phyloP scores from a whole-genome alignment of 2,113 vertebrate genomes.

The Sceloporus tristichus region DNA sequence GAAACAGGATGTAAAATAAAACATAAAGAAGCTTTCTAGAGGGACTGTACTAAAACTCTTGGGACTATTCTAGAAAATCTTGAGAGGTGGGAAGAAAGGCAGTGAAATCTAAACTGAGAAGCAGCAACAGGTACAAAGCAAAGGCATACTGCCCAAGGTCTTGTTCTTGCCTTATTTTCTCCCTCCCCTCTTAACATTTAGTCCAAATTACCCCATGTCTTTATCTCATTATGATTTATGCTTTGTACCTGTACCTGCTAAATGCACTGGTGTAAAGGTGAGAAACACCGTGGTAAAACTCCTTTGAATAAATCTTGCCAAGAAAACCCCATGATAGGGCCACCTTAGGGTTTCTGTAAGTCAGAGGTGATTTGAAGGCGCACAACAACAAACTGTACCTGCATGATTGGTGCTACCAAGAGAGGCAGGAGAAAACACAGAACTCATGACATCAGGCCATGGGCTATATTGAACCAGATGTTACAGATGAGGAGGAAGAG shows the following conservation, averaged over 20 bases:
- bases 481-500: background rate
- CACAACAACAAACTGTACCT: too few relatives aligned
- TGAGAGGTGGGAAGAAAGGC: background rate
- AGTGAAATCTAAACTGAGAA: too few relatives aligned
- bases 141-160: too few relatives aligned
- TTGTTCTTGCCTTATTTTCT: background rate
- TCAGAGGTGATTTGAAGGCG: too few relatives aligned
- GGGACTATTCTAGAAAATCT: background rate
- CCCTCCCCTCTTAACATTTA: background rate
- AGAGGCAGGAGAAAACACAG: background rate
- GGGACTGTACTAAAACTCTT: background rate
- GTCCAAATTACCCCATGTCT: too few relatives aligned
- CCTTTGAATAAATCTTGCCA: too few relatives aligned
- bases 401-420: background rate
- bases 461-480: background rate
- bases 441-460: background rate
- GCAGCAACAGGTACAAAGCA: too few relatives aligned
- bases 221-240: background rate
- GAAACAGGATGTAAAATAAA: constrained; percentile 28
- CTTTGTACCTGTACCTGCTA: background rate
- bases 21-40: background rate
- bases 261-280: too few relatives aligned
- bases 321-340: too few relatives aligned
- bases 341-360: too few relatives aligned
- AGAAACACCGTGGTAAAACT: too few relatives aligned